A percentile compares a stretch with the other conserved stretches of the same genome.
Evolutionary conservation across 2,888 invertebrate genomes (phyloP).

Genomic region (Netelia virgata): DNA sequence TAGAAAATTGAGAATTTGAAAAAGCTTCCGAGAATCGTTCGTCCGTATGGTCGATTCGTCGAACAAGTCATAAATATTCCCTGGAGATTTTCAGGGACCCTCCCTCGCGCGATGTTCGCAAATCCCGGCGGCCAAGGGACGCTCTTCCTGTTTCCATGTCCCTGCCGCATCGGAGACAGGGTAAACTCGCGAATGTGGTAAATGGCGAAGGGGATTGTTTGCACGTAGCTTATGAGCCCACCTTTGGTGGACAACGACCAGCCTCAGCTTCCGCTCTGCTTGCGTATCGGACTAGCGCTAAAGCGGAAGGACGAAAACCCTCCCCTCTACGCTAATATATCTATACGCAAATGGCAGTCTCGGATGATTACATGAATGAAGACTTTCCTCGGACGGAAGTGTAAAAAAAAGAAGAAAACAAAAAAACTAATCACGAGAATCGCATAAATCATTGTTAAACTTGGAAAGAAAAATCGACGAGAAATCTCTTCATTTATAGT

Average conservation of each 20-base stretch:
- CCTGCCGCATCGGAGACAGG: slow-evolving; percentile 15
- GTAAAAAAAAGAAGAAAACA: neutral
- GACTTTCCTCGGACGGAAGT: slow-evolving; percentile 1
- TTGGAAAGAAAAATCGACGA: slow-evolving; percentile 52
- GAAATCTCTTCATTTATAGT: slow-evolving; percentile 55
- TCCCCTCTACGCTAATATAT: slow-evolving; percentile 31
- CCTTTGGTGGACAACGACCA: slow-evolving; percentile 74
- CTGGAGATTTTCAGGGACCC: slow-evolving; percentile 29
- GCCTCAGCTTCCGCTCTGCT: slow-evolving; percentile 73
- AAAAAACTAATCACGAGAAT: slow-evolving; percentile 18
- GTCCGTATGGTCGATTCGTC: slow-evolving; percentile 8
- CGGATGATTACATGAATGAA: slow-evolving; percentile 53
- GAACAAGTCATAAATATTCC: slow-evolving; percentile 52
- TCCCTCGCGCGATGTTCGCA: slow-evolving; percentile 11
- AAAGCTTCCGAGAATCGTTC: too few species aligned
- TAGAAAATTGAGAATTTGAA: too few species aligned
- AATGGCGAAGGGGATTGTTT: slow-evolving; percentile 75
- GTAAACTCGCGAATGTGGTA: slow-evolving; percentile 64
- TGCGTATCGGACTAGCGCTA: slow-evolving; percentile 75
- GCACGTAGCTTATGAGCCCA: slow-evolving; percentile 76
- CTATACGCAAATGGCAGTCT: neutral
- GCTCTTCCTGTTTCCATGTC: slow-evolving; percentile 12
- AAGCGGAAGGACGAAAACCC: slow-evolving; percentile 56
- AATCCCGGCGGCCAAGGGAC: slow-evolving; percentile 49
- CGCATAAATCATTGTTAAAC: slow-evolving; percentile 50